These are phyloP conservation scores for Entomobrya proxima DNA, from an alignment of 2,888 invertebrate species.

Conservation along the genomic window DNA sequence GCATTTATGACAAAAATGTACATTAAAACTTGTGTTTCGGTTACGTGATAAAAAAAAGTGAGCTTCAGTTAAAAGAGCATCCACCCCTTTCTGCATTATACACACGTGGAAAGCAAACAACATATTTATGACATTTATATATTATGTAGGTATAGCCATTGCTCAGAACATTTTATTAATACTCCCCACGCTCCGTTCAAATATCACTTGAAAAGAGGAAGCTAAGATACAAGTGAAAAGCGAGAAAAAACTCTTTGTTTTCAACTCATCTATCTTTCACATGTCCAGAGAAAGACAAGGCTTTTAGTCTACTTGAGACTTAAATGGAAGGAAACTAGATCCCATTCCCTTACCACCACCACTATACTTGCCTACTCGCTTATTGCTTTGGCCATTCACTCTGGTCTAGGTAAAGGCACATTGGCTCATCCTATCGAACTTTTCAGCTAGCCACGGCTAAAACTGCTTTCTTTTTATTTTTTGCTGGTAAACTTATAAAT, in stretches of 20 bases:
- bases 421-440: background rate
- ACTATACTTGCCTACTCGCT: background rate
- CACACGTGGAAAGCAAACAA: background rate
- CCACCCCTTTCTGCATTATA: no score
- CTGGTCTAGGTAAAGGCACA: no score
- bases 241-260: constrained; percentile 53
- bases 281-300: constrained; percentile 53
- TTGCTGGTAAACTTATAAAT: background rate
- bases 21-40: no score
- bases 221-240: constrained; percentile 9
- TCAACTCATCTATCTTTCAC: constrained; percentile 62
- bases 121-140: background rate
- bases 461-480: background rate
- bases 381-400: background rate
- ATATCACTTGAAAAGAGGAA: background rate
- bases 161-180: background rate
- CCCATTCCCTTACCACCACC: no score
- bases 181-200: background rate
- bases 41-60: no score
- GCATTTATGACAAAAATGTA: no score
- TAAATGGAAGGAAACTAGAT: constrained; percentile 62
- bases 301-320: constrained; percentile 55
- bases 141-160: background rate
- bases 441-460: constrained; percentile 19
- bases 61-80: no score